Base-by-base conservation (phyloP, 1,140 invertebrate species). In the Cryptotermes secundus region DNA sequence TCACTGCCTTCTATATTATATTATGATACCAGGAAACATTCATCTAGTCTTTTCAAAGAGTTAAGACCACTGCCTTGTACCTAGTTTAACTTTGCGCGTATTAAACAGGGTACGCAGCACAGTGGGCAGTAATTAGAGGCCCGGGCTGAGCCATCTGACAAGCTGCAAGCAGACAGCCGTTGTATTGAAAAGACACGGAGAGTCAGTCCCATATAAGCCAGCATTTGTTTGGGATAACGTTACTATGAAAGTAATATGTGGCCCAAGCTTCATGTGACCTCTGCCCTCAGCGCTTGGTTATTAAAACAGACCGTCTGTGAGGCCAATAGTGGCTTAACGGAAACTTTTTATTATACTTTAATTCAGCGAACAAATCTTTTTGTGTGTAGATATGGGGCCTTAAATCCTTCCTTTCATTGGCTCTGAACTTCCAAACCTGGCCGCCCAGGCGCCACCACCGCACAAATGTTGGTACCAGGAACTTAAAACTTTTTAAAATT, bases 31-130 rank as follows among this genome's bases (percentile, higher is more conserved):
- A 72, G 59, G 59, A 72, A 72, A 72, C 31, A 72, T 72, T 72
- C 59, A 72, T 72, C 59, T 31, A 72, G 59, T 72, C 59, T 72
- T 59, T 72, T 72, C 59, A 72, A 72, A 72, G 59, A 72, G 59
- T 72, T 72, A 72, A 72, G 59, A 72, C 59, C 59, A 72, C 59
- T 72, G 59, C 59, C 59, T 72, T 72, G 59, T 72, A 72, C 59
- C 59, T 72, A 72, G 59, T 72, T 72, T 72, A 72, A n/a, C 59
- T 26, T 72, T 72, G 59, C 26, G 3, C 14, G 26, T 31, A 72
- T 72, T 72, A 72, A 72, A 31, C n/a, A 6, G 59, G 59, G n/a
- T 72, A 72, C 24, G 53, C n/a, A n/a, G n/a, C n/a, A n/a, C n/a
- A n/a, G n/a, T 72, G n/a, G 59, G 26, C 26, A 72, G 59, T 72